Evolutionary conservation across 1,140 invertebrate species (phyloP), one percentile per base, ranked within the genome.

Genomic region (Andricus grossulariae): DNA sequence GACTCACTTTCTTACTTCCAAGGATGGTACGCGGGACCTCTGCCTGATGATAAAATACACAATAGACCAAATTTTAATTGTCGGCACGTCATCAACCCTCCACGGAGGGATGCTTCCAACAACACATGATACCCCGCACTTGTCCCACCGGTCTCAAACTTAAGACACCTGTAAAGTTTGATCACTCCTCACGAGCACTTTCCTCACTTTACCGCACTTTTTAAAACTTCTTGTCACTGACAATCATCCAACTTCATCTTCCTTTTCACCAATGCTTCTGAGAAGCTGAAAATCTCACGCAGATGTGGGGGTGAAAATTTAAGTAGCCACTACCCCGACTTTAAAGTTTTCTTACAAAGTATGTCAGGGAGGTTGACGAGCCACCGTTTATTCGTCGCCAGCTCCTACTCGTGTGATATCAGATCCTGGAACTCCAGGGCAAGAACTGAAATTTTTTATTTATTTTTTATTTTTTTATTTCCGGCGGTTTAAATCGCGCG

Each of bases 51-150:
- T 39, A 32, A 39, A 16, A 32, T 15, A 39, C 60, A 25, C 39
- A 66, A 39, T 66, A 32, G 32, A n/a, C 60, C 60, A 39, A 45
- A 39, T 45, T 66, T 45, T 15, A 39, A 39, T 66, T 3, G 49
- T 70, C 49, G 54, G 57, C 51, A 60, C 57, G 72, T 74, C 60
- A 66, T 80, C 78, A 80, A 80, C 78, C 78, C 78, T 76, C 74
- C 71, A 76, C 55, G 49, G 74, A 80, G 78, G 78, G 78, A 73
- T 71, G 55, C 50, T n/a, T 70, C 52, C 50, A 57, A 72, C 71
- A 50, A 80, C 71, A 55, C 78, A 80, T 80, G 13, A 32, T 66
- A 39, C 51, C 57, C 50, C 51, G 21, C 18, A 45, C 71, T 54
- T 25, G 21, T 19, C 52, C 39, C 45, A 11, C 16, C 72, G n/a